Evolutionary conservation across 2,797 vertebrate species (phyloP), one percentile per base, ranked within the genome.

Genomic region (Pseudocheirus occidentalis): DNA sequence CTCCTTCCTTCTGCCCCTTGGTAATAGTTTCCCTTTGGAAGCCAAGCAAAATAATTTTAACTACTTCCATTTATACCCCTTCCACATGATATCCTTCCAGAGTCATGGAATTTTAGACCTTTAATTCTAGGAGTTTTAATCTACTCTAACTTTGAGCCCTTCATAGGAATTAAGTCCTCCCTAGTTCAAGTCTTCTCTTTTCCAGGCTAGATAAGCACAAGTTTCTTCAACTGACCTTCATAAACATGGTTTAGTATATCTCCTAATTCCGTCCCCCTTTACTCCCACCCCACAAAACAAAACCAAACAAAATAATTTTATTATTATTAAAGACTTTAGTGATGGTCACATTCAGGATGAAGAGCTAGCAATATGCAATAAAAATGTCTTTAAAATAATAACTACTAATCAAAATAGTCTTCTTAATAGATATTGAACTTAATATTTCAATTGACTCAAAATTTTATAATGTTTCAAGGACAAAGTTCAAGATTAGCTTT

Each of bases 381-480:
- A 90, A 96, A 0, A 58, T 29, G 1, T 55, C 59, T 62, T 96
- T 97, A 93, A 92, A 91, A 96, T 18, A 96, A 58, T 55, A 93
- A 91, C 5, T 66, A 16, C 55, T 94, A 95, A 93, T 11, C 29
- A 95, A 94, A 94, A 21, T 18, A 95, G 7, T 0, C 93, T 57
- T 59, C 14, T n/a, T 57, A 94, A 31, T 0, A 91, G 40, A 91
- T 97, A 90, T 14, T 90, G 27, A 66, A 91, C 31, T 95, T 9
- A 92, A 94, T 96, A 93, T 0, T n/a, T 94, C 34, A 73, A 92
- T n/a, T 92, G 91, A 94, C 1, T 62, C 0, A 92, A 57, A 96
- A 93, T 55, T 31, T 93, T 16, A 95, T 73, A 95, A 59, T 91
- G 52, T 95, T 18, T 95, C 92, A 90, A 97, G 34, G 24, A 94